Evolutionary conservation across 2,113 vertebrate species (phyloP).

Genomic region (Alouatta palliata): DNA sequence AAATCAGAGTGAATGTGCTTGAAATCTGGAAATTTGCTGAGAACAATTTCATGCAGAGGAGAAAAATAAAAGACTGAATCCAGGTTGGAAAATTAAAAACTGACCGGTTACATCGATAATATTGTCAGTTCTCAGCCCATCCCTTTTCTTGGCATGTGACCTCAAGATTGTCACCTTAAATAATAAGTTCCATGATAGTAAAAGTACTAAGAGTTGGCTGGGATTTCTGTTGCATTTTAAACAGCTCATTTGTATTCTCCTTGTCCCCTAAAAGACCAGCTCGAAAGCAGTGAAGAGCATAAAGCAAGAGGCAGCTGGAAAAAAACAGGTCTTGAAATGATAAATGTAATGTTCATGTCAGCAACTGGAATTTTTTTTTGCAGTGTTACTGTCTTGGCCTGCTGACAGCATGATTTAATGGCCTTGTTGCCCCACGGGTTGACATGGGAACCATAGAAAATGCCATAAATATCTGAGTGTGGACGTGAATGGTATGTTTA

Average conservation of each 20-base stretch:
- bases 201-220: not conserved
- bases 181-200: conserved; percentile 37
- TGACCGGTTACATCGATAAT: not conserved
- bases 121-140: not conserved
- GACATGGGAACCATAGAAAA: conserved; percentile 86
- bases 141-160: not conserved
- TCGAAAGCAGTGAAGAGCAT: conserved; percentile 28
- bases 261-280: conserved; percentile 48
- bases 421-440: conserved; percentile 76
- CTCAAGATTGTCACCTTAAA: not conserved
- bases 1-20: not conserved
- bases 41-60: not conserved
- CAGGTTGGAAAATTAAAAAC: not conserved
- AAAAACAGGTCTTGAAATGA: conserved; percentile 64
- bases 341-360: conserved; percentile 79
- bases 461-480: conserved; percentile 86
- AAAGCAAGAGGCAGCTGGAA: conserved; percentile 60
- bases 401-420: conserved; percentile 84
- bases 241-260: conserved; percentile 77
- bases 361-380: conserved; percentile 76
- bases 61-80: not conserved
- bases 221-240: not conserved
- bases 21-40: not conserved
- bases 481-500: conserved; percentile 83
- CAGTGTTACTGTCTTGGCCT: conserved; percentile 76